These are phyloP conservation scores for Serranus cabrilla DNA, from an alignment of 2,797 vertebrate genomes.

Conservation along the genomic window DNA sequence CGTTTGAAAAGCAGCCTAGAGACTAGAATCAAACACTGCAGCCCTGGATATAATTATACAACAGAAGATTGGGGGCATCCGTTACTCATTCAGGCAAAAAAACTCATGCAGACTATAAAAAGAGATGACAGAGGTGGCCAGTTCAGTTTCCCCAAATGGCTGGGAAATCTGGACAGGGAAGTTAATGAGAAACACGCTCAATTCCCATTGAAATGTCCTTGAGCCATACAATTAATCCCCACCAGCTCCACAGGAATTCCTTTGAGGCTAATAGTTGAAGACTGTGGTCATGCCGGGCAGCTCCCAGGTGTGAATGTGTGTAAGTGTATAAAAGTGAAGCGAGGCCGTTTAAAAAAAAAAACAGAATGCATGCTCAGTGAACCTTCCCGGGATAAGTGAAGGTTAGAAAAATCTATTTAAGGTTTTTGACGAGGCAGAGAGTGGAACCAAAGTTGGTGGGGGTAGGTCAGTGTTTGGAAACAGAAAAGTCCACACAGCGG, in stretches of 20 bases:
- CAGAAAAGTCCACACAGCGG: constrained; percentile 12
- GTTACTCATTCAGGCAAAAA: constrained; percentile 58
- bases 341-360: constrained; percentile 14
- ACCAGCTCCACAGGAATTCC: constrained; percentile 50
- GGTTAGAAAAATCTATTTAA: constrained; percentile 67
- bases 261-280: constrained; percentile 52
- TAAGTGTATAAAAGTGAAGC: constrained; percentile 55
- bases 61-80: constrained; percentile 61
- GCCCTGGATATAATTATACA: constrained; percentile 65
- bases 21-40: constrained; percentile 45
- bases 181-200: constrained; percentile 64
- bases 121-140: constrained; percentile 51
- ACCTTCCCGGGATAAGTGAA: constrained; percentile 54
- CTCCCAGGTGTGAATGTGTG: constrained; percentile 66
- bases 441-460: constrained; percentile 41
- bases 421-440: constrained; percentile 53
- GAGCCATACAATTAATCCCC: constrained; percentile 71
- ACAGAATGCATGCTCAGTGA: constrained; percentile 41
- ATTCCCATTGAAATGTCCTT: constrained; percentile 68
- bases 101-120: constrained; percentile 49
- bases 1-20: constrained; percentile 61
- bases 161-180: constrained; percentile 44
- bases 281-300: constrained; percentile 39
- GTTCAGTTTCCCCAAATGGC: constrained; percentile 48
- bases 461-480: constrained; percentile 40